phyloP scores from a whole-genome alignment of 2,888 invertebrate genomes.

The Orgyia antiqua region DNA sequence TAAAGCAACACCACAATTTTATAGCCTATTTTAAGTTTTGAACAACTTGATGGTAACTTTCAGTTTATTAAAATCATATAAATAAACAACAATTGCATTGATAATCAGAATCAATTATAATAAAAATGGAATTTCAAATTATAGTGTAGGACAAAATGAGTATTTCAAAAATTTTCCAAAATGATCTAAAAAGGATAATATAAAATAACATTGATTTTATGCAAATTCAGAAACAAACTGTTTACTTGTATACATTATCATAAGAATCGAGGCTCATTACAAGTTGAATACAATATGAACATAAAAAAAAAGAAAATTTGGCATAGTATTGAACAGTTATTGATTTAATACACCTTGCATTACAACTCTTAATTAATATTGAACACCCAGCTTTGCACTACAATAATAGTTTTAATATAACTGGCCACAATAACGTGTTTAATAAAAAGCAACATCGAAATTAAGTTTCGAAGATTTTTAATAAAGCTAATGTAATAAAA shows the following conservation, averaged over 20 bases:
- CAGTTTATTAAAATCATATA: slow-evolving; percentile 52
- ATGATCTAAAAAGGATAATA: no score
- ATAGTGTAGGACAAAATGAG: slow-evolving; percentile 43
- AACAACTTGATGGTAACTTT: slow-evolving; percentile 75
- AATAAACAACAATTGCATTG: slow-evolving; percentile 43
- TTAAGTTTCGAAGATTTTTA: slow-evolving; percentile 43
- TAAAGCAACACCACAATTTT: slow-evolving; percentile 64
- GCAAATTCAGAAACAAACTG: slow-evolving; percentile 16
- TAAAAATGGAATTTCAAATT: slow-evolving; percentile 20
- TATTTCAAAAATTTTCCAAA: slow-evolving; percentile 48
- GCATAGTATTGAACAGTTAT: slow-evolving; percentile 22
- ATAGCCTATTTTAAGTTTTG: slow-evolving; percentile 59
- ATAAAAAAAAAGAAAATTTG: no score
- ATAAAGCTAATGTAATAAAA: slow-evolving; percentile 37
- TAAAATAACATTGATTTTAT: no score
- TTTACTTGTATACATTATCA: slow-evolving; percentile 19
- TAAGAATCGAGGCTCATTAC: slow-evolving; percentile 13
- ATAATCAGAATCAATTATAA: slow-evolving; percentile 16
- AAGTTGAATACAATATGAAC: slow-evolving; percentile 14
- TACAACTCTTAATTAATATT: slow-evolving; percentile 42
- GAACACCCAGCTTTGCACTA: slow-evolving; percentile 56
- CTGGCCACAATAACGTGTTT: slow-evolving; percentile 71
- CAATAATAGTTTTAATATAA: slow-evolving; percentile 65
- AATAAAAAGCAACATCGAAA: slow-evolving; percentile 44
- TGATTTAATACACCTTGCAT: slow-evolving; percentile 15